Evolutionary conservation across 1,140 invertebrate species (phyloP).

Genomic region (Aphelenchoides fujianensis): DNA sequence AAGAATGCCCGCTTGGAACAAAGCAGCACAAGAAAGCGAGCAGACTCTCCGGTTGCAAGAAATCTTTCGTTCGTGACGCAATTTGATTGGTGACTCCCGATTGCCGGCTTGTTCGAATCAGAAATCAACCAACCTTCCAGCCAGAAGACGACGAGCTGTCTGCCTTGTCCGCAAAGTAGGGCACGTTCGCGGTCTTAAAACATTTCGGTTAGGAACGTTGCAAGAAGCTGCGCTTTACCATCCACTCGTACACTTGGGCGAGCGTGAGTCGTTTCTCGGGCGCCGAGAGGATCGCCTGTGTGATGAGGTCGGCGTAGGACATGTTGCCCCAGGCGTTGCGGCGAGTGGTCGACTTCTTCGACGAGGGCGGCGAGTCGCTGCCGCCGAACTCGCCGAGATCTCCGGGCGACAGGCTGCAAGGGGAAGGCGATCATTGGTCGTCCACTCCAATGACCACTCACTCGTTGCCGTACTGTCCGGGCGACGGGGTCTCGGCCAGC

Average conservation of each 20-base stretch:
- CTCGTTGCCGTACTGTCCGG: neutral
- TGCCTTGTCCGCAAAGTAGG: conserved; percentile 99
- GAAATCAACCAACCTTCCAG: too few species aligned
- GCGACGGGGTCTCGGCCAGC: neutral
- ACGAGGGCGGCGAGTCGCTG: conserved; percentile 62
- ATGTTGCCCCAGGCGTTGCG: conserved; percentile 97
- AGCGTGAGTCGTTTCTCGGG: conserved; percentile 87
- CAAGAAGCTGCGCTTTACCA: too few species aligned
- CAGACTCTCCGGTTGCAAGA: too few species aligned
- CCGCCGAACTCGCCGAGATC: conserved; percentile 3
- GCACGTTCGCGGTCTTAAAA: conserved; percentile 93
- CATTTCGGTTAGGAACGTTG: too few species aligned
- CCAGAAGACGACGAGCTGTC: conserved; percentile 98
- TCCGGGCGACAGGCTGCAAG: neutral
- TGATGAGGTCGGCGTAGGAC: conserved; percentile 98
- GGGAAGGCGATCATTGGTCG: neutral
- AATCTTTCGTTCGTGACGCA: too few species aligned
- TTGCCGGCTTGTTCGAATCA: too few species aligned
- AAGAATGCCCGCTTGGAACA: too few species aligned
- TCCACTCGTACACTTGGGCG: conserved; percentile 93
- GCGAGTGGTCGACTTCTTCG: conserved; percentile 67
- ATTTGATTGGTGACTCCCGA: too few species aligned
- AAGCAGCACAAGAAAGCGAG: too few species aligned
- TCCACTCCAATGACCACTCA: neutral
- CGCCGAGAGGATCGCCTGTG: conserved; percentile 91